A percentile compares a stretch with the other conserved stretches of the same genome.
These are phyloP conservation scores for Brachionus koreanus DNA, from an alignment of 1,140 invertebrate species.

Conservation along the genomic window DNA sequence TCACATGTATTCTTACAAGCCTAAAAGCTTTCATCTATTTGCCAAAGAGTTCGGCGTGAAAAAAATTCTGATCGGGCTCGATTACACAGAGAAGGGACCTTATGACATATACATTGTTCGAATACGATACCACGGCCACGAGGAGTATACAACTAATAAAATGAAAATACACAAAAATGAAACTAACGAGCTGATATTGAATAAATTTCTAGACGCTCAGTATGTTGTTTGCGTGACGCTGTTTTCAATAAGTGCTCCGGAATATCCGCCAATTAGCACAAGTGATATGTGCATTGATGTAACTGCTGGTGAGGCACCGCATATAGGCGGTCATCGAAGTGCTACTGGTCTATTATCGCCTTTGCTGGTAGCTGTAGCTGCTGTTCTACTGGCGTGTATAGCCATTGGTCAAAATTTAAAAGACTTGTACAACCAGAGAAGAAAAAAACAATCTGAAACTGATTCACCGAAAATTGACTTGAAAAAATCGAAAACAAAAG, in stretches of 20 bases:
- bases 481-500: slow-evolving; percentile 14
- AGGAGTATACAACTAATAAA: slow-evolving; percentile 16
- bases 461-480: neutral
- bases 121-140: slow-evolving; percentile 25
- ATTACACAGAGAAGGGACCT: neutral
- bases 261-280: slow-evolving; percentile 14
- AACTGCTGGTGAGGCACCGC: slow-evolving; percentile 4
- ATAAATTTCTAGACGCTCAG: slow-evolving; percentile 30
- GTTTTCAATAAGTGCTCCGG: neutral
- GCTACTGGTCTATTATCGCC: slow-evolving; percentile 22
- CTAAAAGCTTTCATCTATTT: neutral
- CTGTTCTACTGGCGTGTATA: neutral
- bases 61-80: neutral
- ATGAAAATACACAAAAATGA: slow-evolving; percentile 19
- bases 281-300: slow-evolving; percentile 43
- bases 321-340: slow-evolving; percentile 10
- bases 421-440: neutral
- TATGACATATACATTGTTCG: slow-evolving; percentile 22
- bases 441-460: neutral
- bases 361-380: slow-evolving; percentile 16
- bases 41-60: neutral
- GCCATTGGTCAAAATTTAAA: slow-evolving; percentile 11
- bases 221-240: slow-evolving; percentile 27
- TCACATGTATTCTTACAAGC: neutral
- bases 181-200: slow-evolving; percentile 4